Evolutionary conservation across 2,888 invertebrate genomes (phyloP), one percentile per base, ranked within the genome.

Genomic region (Chironomus tentans): DNA sequence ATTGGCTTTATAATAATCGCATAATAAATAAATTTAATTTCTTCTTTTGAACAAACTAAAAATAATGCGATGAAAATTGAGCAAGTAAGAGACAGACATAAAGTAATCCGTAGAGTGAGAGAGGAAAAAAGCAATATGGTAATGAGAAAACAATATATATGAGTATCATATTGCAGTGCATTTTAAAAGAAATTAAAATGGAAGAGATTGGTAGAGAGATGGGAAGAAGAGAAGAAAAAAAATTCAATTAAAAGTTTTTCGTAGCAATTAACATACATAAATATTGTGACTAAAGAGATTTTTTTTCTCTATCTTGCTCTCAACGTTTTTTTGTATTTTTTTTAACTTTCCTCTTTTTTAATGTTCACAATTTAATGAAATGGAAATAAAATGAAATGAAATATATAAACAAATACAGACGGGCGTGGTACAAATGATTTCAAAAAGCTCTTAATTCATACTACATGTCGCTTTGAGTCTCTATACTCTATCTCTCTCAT

Each of bases 1-100:
- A 71, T 71, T 71, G 71, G 56, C 71, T 71, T 71, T 50, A 71
- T 71, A 70, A 50, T 18, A 22, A 50, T 18, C 18, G 48, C 38
- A 38, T 70, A 38, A 38, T 38, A 38, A 70, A 70, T 70, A 50
- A 70, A 48, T 70, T 70, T 70, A 70, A 50, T 12, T 22, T 21
- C 46, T 50, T 24, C 21, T 13, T 21, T 70, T 70, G 18, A 18
- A 68, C n/a, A 5, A 15, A 22, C 50, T 56, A 50, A 56, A 56
- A n/a, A 56, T n/a, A 56, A 15, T 15, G 18, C 56, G 56, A 18
- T 15, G 18, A n/a, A 15, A 18, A 56, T 15, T 56, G 56, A 18
- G n/a, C 18, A 4, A 56, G 38, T 10, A 38, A 10, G 38, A 38
- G 38, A 38, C 38, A 38, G 38, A 38, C 10, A 38, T 38, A 38